Evolutionary conservation across 2,797 vertebrate genomes (phyloP).

Genomic region (Rhinophrynus dorsalis): DNA sequence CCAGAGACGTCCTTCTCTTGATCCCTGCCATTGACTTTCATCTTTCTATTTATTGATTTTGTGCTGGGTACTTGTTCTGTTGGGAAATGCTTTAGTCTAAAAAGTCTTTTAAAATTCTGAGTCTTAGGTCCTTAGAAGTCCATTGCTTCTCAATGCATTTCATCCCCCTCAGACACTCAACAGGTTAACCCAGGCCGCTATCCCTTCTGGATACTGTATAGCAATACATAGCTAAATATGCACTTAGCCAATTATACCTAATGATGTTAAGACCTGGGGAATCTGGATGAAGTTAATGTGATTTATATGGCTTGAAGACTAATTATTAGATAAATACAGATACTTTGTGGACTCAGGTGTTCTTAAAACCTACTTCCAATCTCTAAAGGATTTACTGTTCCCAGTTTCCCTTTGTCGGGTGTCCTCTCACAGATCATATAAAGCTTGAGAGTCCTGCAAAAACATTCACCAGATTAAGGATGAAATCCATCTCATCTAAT

Average conservation of each 20-base stretch:
- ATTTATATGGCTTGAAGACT: neutral
- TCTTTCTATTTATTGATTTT: too few relatives aligned
- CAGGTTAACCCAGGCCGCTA: too few relatives aligned
- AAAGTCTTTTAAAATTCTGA: too few relatives aligned
- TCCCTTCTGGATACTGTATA: neutral
- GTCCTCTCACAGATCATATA: neutral
- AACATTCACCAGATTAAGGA: neutral
- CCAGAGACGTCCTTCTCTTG: too few relatives aligned
- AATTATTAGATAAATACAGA: slow-evolving; percentile 5
- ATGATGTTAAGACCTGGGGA: neutral
- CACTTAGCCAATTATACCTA: neutral
- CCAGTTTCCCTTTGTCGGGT: neutral
- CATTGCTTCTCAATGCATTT: too few relatives aligned
- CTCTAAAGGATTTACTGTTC: neutral
- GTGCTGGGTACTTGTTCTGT: too few relatives aligned
- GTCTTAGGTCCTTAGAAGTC: too few relatives aligned
- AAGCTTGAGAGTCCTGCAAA: neutral
- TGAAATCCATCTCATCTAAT: neutral
- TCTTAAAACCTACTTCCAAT: neutral
- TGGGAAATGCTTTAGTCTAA: too few relatives aligned
- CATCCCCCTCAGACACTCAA: too few relatives aligned
- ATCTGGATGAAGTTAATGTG: neutral
- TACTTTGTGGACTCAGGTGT: slow-evolving; percentile 34
- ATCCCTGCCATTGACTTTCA: too few relatives aligned
- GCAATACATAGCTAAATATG: neutral